Evolutionary conservation across 2,797 vertebrate species (phyloP), one percentile per base, ranked within the genome.

Genomic region (Lacerta bilineata): DNA sequence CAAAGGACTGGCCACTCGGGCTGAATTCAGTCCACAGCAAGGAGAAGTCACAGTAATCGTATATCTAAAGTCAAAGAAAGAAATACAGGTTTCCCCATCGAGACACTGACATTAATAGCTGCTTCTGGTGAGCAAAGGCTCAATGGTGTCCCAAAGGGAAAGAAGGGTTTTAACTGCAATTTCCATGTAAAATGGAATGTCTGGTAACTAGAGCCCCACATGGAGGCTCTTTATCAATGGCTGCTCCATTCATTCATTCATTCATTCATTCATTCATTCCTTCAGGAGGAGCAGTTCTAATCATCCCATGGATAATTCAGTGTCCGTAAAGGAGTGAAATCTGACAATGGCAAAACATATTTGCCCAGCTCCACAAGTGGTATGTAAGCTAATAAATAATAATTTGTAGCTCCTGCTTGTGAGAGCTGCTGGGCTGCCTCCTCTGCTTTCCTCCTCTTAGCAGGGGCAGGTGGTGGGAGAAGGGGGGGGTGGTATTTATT

Each of bases 1-100:
- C 94, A 91, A 97, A 97, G 85, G 87, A 84, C 75, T 96, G 94
- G 36, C 96, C 95, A 0, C 78, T 89, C 80, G 89, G 90, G 85
- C 95, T 96, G 77, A 89, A 91, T 87, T 97, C 97, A 3, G 95
- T 95, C 94, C 97, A 97, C 83, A 98, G 95, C 90, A 97, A 94
- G 66, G 96, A 96, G 86, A 97, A 97, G 89, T 97, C 97, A 91
- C 97, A 97, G 13, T 97, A 97, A 93, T 98, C 97, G 64, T 97
- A 98, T 77, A 98, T 96, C 97, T 98, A 89, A 71, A 86, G 36
- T 36, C 83, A 90, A 82, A 20, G 3, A 29, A 79, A 59, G 78
- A 80, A 4, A 77, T 4, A 29, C 15, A 23, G 61, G 55, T 39
- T 36, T 33, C 59, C 41, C 61, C 20, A 6, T 41, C 3, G 11